Evolutionary conservation across 2,113 vertebrate species (phyloP).

Genomic region (Trinectes maculatus): DNA sequence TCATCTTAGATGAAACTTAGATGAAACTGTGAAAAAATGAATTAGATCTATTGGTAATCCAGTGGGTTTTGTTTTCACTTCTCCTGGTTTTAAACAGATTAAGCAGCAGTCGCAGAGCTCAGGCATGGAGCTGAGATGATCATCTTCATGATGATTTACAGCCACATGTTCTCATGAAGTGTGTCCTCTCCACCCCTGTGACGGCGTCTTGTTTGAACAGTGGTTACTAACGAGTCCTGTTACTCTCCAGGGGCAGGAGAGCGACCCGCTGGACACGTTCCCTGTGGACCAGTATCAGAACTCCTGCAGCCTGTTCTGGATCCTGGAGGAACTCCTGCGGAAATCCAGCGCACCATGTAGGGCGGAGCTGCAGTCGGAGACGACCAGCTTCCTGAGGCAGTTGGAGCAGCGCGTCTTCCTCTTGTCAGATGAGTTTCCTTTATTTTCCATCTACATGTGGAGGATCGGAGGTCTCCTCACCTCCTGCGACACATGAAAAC

Average conservation of each 20-base stretch:
- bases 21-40: too few species aligned
- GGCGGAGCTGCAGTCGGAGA: conserved; percentile 43
- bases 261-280: conserved; percentile 46
- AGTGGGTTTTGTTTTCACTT: too few species aligned
- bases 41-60: too few species aligned
- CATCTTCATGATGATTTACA: background rate
- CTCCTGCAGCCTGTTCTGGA: conserved; percentile 82
- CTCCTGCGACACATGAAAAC: conserved; percentile 12
- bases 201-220: too few species aligned
- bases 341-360: conserved; percentile 27
- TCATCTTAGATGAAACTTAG: too few species aligned
- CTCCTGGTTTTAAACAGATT: too few species aligned
- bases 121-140: background rate
- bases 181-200: background rate
- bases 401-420: conserved; percentile 81
- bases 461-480: conserved; percentile 81
- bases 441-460: conserved; percentile 90
- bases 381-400: conserved; percentile 73
- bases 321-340: conserved; percentile 87
- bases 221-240: conserved; percentile 13
- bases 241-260: conserved; percentile 72
- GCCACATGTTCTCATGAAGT: background rate
- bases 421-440: conserved; percentile 88
- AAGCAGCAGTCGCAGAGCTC: too few species aligned
- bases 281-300: conserved; percentile 86